Conservation (phyloP, 2,113 vertebrate genomes). For the Leptocoma aspasia region DNA sequence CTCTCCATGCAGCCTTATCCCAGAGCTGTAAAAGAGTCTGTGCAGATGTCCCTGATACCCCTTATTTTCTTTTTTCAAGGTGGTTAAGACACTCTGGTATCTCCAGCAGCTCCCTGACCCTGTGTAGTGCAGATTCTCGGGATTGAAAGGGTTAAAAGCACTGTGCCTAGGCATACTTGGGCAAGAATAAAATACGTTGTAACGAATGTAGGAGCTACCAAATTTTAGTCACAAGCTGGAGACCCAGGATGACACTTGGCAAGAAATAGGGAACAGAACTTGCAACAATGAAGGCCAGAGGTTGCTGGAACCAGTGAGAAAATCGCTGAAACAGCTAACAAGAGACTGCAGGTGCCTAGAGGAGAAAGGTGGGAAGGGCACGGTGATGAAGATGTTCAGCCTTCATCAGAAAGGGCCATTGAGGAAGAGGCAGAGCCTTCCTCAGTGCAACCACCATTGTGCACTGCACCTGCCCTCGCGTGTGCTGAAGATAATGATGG, state of each 20-base stretch:
- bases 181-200: neutral
- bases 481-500: neutral
- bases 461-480: neutral
- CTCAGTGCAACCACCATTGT: neutral
- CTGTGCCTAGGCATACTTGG: neutral
- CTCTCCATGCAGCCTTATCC: fast-evolving
- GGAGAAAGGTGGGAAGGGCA: neutral
- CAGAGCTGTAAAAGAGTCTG: neutral
- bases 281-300: neutral
- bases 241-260: neutral
- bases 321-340: neutral
- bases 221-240: neutral
- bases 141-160: neutral
- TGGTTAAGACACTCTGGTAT: neutral
- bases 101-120: neutral
- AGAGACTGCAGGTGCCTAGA: neutral
- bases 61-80: neutral
- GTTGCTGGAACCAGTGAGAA: neutral
- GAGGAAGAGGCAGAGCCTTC: neutral
- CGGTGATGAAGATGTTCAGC: fast-evolving
- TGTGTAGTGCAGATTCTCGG: neutral
- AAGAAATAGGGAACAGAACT: neutral
- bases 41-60: neutral
- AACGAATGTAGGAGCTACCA: neutral
- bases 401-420: neutral